Evolutionary conservation across 1,140 invertebrate species (phyloP).

Genomic region (Drosophila parabipectinata): DNA sequence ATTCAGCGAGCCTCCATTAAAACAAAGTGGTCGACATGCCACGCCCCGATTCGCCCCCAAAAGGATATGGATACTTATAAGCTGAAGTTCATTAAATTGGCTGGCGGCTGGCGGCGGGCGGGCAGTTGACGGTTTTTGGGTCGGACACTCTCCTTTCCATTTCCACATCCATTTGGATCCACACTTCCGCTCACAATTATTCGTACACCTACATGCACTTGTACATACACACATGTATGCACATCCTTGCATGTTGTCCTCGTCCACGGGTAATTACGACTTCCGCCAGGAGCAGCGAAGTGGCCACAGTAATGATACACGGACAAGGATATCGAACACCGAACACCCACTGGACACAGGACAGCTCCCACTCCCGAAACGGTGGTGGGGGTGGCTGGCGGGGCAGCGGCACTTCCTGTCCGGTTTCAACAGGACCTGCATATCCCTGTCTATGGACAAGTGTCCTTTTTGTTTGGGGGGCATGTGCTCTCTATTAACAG

Average conservation of each 20-base stretch:
- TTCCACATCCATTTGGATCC: constrained; percentile 18
- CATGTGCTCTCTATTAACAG: constrained; percentile 46
- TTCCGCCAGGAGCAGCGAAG: constrained; percentile 69
- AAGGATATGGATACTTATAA: constrained; percentile 6
- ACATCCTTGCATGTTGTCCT: constrained; percentile 49
- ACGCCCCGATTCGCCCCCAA: constrained; percentile 33
- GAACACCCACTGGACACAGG: constrained; percentile 11
- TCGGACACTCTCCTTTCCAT: constrained; percentile 4
- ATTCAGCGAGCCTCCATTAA: constrained; percentile 65
- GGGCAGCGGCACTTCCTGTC: constrained; percentile 31
- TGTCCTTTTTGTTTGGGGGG: constrained; percentile 26
- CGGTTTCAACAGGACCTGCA: constrained; percentile 11
- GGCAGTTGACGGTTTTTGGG: constrained; percentile 20
- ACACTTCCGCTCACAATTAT: neutral
- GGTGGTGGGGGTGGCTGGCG: neutral
- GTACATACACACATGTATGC: constrained; percentile 44
- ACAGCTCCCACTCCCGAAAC: neutral
- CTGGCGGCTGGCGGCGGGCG: constrained; percentile 11
- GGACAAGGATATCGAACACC: constrained; percentile 44
- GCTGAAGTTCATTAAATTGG: constrained; percentile 70
- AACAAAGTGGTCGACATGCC: constrained; percentile 71
- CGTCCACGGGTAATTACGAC: constrained; percentile 71
- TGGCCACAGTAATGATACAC: constrained; percentile 52
- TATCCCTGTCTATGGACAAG: neutral
- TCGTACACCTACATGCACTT: constrained; percentile 7